Evolutionary conservation across 2,113 vertebrate species (phyloP).

Genomic region (Maccullochella peelii): DNA sequence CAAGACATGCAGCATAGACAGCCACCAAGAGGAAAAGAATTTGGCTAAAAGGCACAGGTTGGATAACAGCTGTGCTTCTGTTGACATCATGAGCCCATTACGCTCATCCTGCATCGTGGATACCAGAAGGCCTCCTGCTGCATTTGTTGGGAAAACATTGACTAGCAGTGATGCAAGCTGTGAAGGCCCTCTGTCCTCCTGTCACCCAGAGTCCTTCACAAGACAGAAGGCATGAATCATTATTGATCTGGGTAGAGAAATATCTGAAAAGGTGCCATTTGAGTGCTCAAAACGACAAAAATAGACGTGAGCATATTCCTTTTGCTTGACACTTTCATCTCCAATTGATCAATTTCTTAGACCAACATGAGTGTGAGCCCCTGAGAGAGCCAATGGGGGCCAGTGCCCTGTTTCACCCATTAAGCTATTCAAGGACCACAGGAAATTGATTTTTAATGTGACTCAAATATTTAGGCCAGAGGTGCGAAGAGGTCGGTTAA

Average conservation of each 20-base stretch:
- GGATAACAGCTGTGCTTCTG: constrained; percentile 10
- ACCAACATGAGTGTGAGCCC: not conserved
- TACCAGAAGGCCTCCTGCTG: constrained; percentile 59
- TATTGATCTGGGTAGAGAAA: constrained; percentile 42
- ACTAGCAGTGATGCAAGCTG: constrained; percentile 41
- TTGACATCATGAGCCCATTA: constrained; percentile 33
- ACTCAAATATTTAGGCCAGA: constrained; percentile 23
- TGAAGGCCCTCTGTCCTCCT: constrained; percentile 45
- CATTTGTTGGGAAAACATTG: constrained; percentile 65
- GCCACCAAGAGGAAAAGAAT: not conserved
- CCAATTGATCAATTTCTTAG: not conserved
- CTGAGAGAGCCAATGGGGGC: not conserved
- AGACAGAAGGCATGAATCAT: constrained; percentile 69
- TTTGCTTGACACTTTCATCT: not conserved
- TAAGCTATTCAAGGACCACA: not conserved
- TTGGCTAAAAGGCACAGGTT: not conserved
- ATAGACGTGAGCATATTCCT: no score
- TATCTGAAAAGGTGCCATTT: not conserved
- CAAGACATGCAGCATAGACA: not conserved
- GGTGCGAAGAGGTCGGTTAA: not conserved
- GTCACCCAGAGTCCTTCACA: constrained; percentile 22
- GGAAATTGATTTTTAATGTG: constrained; percentile 3
- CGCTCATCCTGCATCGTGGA: constrained; percentile 12
- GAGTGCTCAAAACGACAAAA: not conserved
- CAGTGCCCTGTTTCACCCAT: not conserved